Evolutionary conservation across 2,888 invertebrate species (phyloP), one percentile per base, ranked within the genome.

Genomic region (Sphaeridia pumilis): DNA sequence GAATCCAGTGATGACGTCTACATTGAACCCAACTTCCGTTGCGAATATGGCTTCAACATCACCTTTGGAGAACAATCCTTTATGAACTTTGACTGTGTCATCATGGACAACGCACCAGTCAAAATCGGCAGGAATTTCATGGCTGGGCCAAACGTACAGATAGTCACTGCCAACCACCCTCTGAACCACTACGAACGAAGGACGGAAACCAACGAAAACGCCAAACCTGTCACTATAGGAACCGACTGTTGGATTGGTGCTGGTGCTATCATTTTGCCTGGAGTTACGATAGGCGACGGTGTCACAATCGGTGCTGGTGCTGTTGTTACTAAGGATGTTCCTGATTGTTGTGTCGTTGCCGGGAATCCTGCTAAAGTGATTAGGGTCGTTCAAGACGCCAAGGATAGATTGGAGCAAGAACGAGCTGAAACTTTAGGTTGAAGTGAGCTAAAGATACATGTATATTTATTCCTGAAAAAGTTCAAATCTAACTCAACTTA

Each of bases 281-380:
- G 63, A 28, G 60, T 63, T 42, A 58, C 54, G 20, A 56, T 62
- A 24, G 59, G 62, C n/a, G 49, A 59, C 42, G 59, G 58, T 42
- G 60, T 63, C 4, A 52, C 57, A 1, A 57, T 63, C 17, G 63
- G 60, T 2, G 59, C 59, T 17, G 60, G 60, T 31, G 41, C 53
- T 7, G 59, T 63, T 12, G 63, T 63, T 3, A 58, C 58, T 2
- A 59, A 55, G 46, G 56, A 59, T 14, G 51, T 60, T 14, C 60
- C 63, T 4, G 36, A 43, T 17, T 57, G 56, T 35, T 46, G 45
- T 4, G 58, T 63, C 17, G 48, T 61, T 17, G 63, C 54, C 14
- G 63, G 63, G 42, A 63, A 61, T 54, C 63, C 63, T 12, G 63
- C 60, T 1, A 59, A 55, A 45, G 52, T 60, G 21, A 58, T 63